A percentile compares a stretch with the other conserved stretches of the same genome.
phyloP scores from a whole-genome alignment of 2,888 invertebrate species.

The Diarsia brunnea region DNA sequence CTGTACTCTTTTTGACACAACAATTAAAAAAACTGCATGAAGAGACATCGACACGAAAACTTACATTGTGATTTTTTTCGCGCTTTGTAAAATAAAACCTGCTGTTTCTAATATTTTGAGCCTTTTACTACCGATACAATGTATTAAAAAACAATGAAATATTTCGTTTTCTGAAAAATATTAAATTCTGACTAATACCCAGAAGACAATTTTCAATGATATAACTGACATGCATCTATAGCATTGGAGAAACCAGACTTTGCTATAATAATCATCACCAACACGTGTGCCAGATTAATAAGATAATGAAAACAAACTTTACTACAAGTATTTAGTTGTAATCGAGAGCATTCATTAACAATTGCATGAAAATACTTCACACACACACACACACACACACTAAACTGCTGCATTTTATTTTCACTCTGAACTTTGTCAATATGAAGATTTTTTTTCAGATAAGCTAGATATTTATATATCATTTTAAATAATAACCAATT shows the following conservation, averaged over 20 bases:
- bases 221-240: background rate
- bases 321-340: background rate
- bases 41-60: too few species aligned
- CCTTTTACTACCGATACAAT: too few species aligned
- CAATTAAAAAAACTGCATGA: too few species aligned
- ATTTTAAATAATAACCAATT: too few species aligned
- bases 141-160: too few species aligned
- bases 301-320: background rate
- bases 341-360: background rate
- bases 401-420: background rate
- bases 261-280: background rate
- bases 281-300: background rate
- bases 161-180: background rate
- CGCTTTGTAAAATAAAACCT: too few species aligned
- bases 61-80: too few species aligned
- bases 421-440: background rate
- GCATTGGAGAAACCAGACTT: background rate
- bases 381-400: too few species aligned
- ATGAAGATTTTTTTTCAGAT: background rate
- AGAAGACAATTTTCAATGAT: background rate
- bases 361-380: background rate
- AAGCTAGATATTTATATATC: too few species aligned
- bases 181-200: background rate
- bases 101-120: too few species aligned
- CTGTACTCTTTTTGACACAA: too few species aligned